These are phyloP conservation scores for Tachina lurida DNA, from an alignment of 2,888 invertebrate species.

Conservation along the genomic window DNA sequence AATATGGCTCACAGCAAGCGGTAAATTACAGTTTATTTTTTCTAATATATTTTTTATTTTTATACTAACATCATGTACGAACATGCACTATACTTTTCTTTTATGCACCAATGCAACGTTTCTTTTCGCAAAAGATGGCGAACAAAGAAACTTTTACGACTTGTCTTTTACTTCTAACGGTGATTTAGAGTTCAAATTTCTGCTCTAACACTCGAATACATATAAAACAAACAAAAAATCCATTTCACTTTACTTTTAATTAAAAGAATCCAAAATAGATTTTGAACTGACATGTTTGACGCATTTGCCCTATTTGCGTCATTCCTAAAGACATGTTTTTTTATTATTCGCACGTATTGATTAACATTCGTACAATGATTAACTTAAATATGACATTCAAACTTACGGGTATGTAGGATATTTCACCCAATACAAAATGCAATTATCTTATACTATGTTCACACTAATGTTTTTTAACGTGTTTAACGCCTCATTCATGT, in stretches of 20 bases:
- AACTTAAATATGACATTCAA: background rate
- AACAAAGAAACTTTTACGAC: background rate
- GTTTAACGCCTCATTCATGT: no score
- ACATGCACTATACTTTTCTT: background rate
- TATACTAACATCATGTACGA: constrained; percentile 1
- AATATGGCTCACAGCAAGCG: constrained; percentile 81
- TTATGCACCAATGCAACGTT: constrained; percentile 4
- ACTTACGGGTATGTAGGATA: no score
- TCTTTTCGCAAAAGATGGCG: constrained; percentile 6
- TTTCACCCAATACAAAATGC: no score
- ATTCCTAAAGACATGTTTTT: background rate
- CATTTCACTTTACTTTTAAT: background rate
- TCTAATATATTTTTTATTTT: constrained; percentile 2
- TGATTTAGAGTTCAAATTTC: background rate
- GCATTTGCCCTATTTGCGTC: background rate
- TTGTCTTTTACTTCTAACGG: background rate
- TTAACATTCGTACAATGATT: background rate
- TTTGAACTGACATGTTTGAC: background rate
- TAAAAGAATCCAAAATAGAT: background rate
- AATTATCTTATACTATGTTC: no score
- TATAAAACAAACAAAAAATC: background rate
- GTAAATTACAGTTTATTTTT: constrained; percentile 75
- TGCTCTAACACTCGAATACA: background rate
- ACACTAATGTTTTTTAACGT: no score
- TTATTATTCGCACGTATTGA: background rate